Percentiles rank a stretch among this genome's conserved stretches.
Evolutionary conservation across 1,140 invertebrate species (phyloP).

Genomic region (Aradophagus sp.): DNA sequence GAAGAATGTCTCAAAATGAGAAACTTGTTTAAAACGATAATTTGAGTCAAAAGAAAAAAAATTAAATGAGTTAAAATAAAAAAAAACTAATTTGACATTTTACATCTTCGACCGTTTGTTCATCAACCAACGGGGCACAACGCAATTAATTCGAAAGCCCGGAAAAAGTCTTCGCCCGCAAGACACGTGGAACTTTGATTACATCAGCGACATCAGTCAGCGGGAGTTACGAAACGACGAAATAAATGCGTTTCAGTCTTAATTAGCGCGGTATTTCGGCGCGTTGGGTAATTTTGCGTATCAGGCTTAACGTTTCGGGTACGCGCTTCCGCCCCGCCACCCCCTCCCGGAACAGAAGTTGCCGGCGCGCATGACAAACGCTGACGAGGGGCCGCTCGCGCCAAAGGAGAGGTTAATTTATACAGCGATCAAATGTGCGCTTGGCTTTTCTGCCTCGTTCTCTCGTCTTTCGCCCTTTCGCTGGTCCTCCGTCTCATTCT

Average conservation of each 20-base stretch:
- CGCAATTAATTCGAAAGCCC: too few species aligned
- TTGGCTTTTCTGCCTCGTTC: constrained; percentile 37
- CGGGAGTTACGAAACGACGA: constrained; percentile 10
- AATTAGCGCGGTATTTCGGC: constrained; percentile 37
- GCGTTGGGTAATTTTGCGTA: constrained; percentile 43
- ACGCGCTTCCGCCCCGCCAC: constrained; percentile 7
- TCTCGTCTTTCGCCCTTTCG: constrained; percentile 1
- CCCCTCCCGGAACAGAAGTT: constrained; percentile 41
- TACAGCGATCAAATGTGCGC: constrained; percentile 57
- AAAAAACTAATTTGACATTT: too few species aligned
- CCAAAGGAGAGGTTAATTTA: constrained; percentile 61
- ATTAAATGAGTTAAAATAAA: too few species aligned
- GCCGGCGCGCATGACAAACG: constrained; percentile 56
- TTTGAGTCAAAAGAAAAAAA: too few species aligned
- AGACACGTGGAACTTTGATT: constrained; percentile 19
- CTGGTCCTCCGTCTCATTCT: neutral
- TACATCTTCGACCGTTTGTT: too few species aligned
- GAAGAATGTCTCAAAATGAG: too few species aligned
- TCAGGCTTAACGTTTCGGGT: constrained; percentile 37
- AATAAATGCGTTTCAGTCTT: constrained; percentile 32
- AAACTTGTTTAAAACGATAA: too few species aligned
- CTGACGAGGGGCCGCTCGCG: constrained; percentile 56
- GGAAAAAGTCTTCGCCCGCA: neutral
- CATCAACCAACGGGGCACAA: too few species aligned
- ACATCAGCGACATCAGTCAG: constrained; percentile 17